phyloP scores from a whole-genome alignment of 2,113 vertebrate species.

The Solea solea region DNA sequence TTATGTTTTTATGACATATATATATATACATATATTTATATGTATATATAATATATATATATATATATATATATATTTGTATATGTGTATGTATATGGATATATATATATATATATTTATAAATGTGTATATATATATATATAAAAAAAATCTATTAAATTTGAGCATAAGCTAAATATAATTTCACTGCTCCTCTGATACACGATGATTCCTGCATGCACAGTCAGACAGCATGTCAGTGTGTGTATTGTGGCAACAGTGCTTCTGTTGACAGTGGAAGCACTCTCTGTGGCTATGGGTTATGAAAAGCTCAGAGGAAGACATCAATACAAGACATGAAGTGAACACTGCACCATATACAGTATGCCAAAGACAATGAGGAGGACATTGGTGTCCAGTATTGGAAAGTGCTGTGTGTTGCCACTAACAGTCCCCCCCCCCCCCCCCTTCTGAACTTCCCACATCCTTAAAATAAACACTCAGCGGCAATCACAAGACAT shows the following conservation, averaged over 20 bases:
- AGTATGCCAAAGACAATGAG: constrained; percentile 45
- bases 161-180: too few relatives aligned
- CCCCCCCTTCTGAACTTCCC: background rate
- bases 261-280: constrained; percentile 41
- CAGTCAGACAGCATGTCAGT: background rate
- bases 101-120: too few relatives aligned
- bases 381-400: background rate
- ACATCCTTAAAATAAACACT: background rate
- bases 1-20: too few relatives aligned
- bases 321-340: constrained; percentile 32
- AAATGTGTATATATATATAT: too few relatives aligned
- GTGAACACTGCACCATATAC: background rate
- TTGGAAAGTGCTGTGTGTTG: background rate
- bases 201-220: background rate
- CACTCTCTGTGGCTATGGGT: constrained; percentile 7
- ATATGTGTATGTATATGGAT: too few relatives aligned
- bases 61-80: too few relatives aligned
- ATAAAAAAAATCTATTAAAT: too few relatives aligned
- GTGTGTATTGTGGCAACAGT: constrained; percentile 21
- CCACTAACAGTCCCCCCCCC: background rate
- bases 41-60: too few relatives aligned
- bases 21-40: too few relatives aligned
- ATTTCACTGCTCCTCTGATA: background rate
- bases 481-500: background rate
- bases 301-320: constrained; percentile 39